A percentile compares a stretch with the other conserved stretches of the same genome.
phyloP scores from a whole-genome alignment of 2,797 vertebrate genomes.

The Mionectes olivaceus region DNA sequence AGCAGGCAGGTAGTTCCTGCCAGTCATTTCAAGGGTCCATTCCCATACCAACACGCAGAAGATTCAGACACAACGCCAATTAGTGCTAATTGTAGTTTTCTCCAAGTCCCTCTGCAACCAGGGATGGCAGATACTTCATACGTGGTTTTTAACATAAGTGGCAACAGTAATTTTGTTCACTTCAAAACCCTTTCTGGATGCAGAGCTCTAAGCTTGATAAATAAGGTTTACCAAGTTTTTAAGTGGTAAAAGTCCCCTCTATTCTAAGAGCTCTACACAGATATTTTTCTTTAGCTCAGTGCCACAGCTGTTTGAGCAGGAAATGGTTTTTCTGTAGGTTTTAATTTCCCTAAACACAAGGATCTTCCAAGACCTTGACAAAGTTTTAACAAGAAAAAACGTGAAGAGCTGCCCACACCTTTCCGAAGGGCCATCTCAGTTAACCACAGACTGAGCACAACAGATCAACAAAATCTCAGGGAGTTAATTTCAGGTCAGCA shows the following conservation, averaged over 20 bases:
- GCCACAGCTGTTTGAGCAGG: not conserved
- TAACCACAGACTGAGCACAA: not conserved
- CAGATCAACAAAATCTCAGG: not conserved
- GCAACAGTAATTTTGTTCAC: constrained; percentile 16
- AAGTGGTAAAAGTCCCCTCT: not conserved
- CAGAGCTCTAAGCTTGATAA: not conserved
- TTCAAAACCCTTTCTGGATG: not conserved
- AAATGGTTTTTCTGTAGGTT: not conserved
- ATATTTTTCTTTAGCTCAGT: not conserved
- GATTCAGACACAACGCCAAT: not conserved
- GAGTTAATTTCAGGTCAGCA: not conserved
- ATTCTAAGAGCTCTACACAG: not conserved
- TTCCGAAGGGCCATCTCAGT: accelerated
- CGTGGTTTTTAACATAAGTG: constrained; percentile 1
- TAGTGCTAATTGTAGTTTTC: constrained; percentile 51
- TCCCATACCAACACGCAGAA: constrained; percentile 8
- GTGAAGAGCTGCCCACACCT: not conserved
- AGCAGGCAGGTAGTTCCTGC: not conserved
- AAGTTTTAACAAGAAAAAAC: not conserved
- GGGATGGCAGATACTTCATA: constrained; percentile 43
- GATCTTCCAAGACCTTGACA: not conserved
- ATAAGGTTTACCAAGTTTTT: not conserved
- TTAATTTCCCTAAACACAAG: not conserved
- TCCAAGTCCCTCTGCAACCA: constrained; percentile 7
- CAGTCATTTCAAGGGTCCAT: not conserved